Percentiles rank a stretch among this genome's conserved stretches.
Conservation (phyloP, 2,888 invertebrate species). For the Catocala nupta region DNA sequence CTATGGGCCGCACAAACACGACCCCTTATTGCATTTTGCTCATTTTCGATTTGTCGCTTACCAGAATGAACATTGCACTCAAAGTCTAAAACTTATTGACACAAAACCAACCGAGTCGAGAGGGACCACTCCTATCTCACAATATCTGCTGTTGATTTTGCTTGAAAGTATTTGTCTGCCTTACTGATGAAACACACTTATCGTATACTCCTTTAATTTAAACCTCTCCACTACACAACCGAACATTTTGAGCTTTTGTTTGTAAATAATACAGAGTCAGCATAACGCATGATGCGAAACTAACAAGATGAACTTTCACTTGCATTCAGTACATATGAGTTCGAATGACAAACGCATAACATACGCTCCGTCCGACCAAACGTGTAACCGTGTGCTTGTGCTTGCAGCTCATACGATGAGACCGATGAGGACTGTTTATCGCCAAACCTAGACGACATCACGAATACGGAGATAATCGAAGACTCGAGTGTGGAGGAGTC, state of each 20-base stretch:
- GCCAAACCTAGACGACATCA: conserved; percentile 89
- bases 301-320: conserved; percentile 75
- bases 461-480: conserved; percentile 81
- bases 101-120: conserved; percentile 33
- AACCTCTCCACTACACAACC: conserved; percentile 52
- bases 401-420: conserved; percentile 90
- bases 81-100: conserved; percentile 35
- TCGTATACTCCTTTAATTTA: conserved; percentile 67
- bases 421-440: conserved; percentile 90
- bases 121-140: conserved; percentile 45
- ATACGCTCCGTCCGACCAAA: too few species aligned
- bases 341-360: conserved; percentile 19
- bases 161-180: conserved; percentile 82
- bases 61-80: conserved; percentile 67
- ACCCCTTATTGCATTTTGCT: conserved; percentile 67
- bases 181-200: conserved; percentile 80
- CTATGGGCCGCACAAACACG: conserved; percentile 44
- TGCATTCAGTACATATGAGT: conserved; percentile 83
- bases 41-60: conserved; percentile 68
- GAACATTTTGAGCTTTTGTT: conserved; percentile 75
- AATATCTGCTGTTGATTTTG: conserved; percentile 66
- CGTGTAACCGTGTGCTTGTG: conserved; percentile 21
- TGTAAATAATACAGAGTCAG: conserved; percentile 71
- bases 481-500: conserved; percentile 83
- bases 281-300: conserved; percentile 81